Evolutionary conservation across 2,113 vertebrate species (phyloP).

Genomic region (Caranx melampygus): DNA sequence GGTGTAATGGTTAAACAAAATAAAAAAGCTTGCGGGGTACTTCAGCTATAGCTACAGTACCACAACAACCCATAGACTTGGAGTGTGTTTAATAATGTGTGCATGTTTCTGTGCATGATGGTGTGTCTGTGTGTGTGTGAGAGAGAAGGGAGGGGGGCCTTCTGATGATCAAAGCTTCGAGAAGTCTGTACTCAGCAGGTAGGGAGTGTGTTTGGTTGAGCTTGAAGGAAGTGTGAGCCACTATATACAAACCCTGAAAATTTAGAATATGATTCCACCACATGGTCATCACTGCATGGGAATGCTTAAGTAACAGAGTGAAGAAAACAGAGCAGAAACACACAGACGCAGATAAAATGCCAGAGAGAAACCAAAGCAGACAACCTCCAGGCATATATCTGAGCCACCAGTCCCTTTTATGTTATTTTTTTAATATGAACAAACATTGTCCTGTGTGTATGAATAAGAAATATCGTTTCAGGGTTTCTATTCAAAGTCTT

Average conservation of each 20-base stretch:
- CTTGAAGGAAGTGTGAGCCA: constrained; percentile 50
- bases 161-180: constrained; percentile 63
- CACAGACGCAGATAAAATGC: constrained; percentile 14
- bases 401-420: constrained; percentile 35
- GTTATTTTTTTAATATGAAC: constrained; percentile 60
- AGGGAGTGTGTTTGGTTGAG: constrained; percentile 51
- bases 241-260: constrained; percentile 53
- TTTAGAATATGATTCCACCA: constrained; percentile 55
- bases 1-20: constrained; percentile 44
- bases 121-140: neutral
- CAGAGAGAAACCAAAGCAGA: constrained; percentile 59
- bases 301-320: constrained; percentile 24
- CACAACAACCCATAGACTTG: constrained; percentile 29
- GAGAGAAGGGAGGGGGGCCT: neutral
- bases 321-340: neutral
- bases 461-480: constrained; percentile 50
- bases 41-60: neutral
- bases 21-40: constrained; percentile 38
- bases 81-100: constrained; percentile 23
- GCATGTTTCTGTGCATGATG: constrained; percentile 25
- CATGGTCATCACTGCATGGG: constrained; percentile 56
- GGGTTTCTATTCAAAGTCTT: constrained; percentile 49
- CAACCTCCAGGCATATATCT: constrained; percentile 44
- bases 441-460: constrained; percentile 51
- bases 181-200: constrained; percentile 73